Evolutionary conservation across 2,113 vertebrate genomes (phyloP).

Genomic region (Archilochus colubris): DNA sequence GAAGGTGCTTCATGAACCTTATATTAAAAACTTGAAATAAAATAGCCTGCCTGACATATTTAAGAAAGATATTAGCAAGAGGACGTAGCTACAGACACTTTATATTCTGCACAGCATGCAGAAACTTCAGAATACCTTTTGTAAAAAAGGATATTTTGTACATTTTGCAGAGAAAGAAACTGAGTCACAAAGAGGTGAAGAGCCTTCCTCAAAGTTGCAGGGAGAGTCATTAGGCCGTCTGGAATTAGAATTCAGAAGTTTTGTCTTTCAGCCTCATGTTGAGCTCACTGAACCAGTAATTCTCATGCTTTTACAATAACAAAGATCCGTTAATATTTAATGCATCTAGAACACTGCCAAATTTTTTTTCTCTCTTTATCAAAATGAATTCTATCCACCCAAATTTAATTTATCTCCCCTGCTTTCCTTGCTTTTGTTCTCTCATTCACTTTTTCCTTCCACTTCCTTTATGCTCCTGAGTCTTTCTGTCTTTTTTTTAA

Average conservation of each 20-base stretch:
- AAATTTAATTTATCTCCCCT: neutral
- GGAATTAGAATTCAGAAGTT: conserved; percentile 7
- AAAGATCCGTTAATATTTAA: neutral
- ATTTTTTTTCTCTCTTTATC: conserved; percentile 8
- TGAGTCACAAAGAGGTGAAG: neutral
- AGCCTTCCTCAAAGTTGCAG: neutral
- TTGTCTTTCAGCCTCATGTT: neutral
- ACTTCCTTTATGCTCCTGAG: neutral
- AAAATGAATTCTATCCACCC: neutral
- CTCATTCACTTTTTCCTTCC: neutral
- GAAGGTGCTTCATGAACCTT: neutral
- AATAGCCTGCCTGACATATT: neutral
- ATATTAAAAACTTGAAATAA: neutral
- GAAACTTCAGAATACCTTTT: neutral
- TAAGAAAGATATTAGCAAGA: neutral
- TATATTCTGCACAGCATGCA: neutral
- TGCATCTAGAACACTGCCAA: neutral
- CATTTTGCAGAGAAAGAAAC: neutral
- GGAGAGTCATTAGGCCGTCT: neutral
- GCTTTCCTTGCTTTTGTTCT: neutral
- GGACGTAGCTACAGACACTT: neutral
- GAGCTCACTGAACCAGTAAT: neutral
- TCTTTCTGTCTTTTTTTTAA: neutral
- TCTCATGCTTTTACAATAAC: neutral
- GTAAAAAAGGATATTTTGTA: neutral